phyloP scores from a whole-genome alignment of 2,797 vertebrate species.

The Apodemus agrarius region DNA sequence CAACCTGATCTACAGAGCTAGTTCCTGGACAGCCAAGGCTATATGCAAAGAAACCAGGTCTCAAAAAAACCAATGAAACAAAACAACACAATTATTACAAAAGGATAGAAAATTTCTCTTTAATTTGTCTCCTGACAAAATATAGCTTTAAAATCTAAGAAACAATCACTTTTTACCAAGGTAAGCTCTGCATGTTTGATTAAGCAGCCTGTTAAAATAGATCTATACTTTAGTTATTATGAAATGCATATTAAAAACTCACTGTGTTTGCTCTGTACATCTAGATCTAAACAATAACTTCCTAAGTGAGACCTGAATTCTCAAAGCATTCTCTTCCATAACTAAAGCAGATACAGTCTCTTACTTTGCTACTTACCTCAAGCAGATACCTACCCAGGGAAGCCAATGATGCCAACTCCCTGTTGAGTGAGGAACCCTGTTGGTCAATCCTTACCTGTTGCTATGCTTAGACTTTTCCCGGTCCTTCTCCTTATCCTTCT shows the following conservation, averaged over 20 bases:
- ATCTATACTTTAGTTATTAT: not conserved
- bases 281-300: slow-evolving; percentile 36
- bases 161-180: slow-evolving; percentile 22
- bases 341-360: slow-evolving; percentile 17
- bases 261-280: slow-evolving; percentile 3
- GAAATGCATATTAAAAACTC: slow-evolving; percentile 13
- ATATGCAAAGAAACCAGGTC: not conserved
- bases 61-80: not conserved
- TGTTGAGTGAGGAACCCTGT: not conserved
- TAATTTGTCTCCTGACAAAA: not conserved
- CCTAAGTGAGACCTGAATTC: slow-evolving; percentile 25
- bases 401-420: slow-evolving; percentile 15
- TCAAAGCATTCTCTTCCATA: slow-evolving; percentile 40
- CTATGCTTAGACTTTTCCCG: slow-evolving; percentile 95
- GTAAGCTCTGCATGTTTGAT: slow-evolving; percentile 3
- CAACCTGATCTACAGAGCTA: not conserved
- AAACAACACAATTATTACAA: not conserved
- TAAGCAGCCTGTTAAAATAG: slow-evolving; percentile 43
- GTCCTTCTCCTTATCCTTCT: slow-evolving; percentile 96
- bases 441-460: slow-evolving; percentile 92
- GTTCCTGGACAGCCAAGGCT: not conserved
- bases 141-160: not conserved
- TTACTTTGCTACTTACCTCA: slow-evolving; percentile 26
- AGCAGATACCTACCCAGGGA: slow-evolving; percentile 5
- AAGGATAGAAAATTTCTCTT: slow-evolving; percentile 27